phyloP scores from a whole-genome alignment of 2,797 vertebrate species.

The Anolis apletophallus region DNA sequence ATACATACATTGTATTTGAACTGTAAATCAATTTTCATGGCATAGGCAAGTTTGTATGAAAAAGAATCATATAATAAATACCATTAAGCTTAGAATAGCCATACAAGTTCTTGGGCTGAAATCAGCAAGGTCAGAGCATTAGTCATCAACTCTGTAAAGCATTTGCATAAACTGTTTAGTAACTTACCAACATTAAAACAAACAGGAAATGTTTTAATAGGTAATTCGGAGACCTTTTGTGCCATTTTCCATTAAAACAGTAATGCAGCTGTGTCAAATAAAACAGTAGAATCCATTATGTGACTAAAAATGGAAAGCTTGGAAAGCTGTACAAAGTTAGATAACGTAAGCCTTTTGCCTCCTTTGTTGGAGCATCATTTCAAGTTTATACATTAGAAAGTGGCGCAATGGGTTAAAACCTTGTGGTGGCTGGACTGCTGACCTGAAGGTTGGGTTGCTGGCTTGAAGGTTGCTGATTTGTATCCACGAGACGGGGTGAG shows the following conservation, averaged over 20 bases:
- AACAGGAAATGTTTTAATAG: conserved; percentile 9
- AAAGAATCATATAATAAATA: conserved; percentile 38
- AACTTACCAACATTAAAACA: conserved; percentile 43
- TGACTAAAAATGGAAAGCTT: not conserved
- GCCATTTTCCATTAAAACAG: not conserved
- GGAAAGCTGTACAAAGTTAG: not conserved
- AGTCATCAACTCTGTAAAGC: conserved; percentile 55
- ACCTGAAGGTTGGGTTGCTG: too few species aligned
- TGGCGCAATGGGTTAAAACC: too few species aligned
- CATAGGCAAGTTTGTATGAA: conserved; percentile 5
- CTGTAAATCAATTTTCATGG: conserved; percentile 22
- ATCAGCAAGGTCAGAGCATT: conserved; percentile 42
- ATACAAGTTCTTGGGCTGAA: conserved; percentile 51
- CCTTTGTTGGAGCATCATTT: not conserved
- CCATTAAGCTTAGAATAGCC: conserved; percentile 38
- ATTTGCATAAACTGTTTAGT: conserved; percentile 59
- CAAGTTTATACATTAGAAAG: not conserved
- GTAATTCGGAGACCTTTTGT: not conserved
- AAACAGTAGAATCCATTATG: not conserved
- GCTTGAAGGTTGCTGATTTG: too few species aligned
- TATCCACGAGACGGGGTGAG: too few species aligned
- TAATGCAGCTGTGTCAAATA: not conserved
- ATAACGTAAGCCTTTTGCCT: not conserved
- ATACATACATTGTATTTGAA: conserved; percentile 1
- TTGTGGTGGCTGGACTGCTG: too few species aligned